Conservation (phyloP, 2,113 vertebrate genomes). For the Dascyllus trimaculatus region DNA sequence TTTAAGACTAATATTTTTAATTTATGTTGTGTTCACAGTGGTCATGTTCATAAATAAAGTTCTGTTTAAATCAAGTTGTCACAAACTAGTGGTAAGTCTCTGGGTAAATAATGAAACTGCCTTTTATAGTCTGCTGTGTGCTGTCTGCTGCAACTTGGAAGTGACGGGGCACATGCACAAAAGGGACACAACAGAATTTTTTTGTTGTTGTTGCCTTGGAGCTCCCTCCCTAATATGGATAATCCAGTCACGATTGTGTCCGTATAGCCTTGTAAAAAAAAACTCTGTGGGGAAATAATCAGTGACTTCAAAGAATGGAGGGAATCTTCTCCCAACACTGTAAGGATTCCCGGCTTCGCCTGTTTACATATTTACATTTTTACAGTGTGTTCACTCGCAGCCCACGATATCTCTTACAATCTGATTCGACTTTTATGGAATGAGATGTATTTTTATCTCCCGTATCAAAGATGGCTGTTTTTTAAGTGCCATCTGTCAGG, state of each 20-base stretch:
- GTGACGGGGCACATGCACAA: slow-evolving; percentile 23
- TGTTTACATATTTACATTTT: not conserved
- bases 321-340: not conserved
- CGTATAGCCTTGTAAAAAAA: not conserved
- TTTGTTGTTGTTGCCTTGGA: not conserved
- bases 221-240: slow-evolving; percentile 2
- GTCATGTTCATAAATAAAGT: slow-evolving; percentile 17
- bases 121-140: slow-evolving; percentile 29
- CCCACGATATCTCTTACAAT: not conserved
- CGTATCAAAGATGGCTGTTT: slow-evolving; percentile 60
- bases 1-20: not conserved
- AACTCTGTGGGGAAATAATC: slow-evolving; percentile 12
- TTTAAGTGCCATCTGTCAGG: slow-evolving; percentile 71
- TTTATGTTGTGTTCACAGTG: not conserved
- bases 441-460: slow-evolving; percentile 33
- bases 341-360: not conserved
- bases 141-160: not conserved
- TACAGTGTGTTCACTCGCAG: not conserved
- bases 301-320: slow-evolving; percentile 8
- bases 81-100: slow-evolving; percentile 10
- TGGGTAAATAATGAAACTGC: slow-evolving; percentile 29
- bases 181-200: slow-evolving; percentile 4
- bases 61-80: slow-evolving; percentile 1
- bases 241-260: slow-evolving; percentile 5
- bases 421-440: slow-evolving; percentile 12